A percentile compares a stretch with the other conserved stretches of the same genome.
Evolutionary conservation across 2,113 vertebrate genomes (phyloP).

Genomic region (Oncorhynchus nerka): DNA sequence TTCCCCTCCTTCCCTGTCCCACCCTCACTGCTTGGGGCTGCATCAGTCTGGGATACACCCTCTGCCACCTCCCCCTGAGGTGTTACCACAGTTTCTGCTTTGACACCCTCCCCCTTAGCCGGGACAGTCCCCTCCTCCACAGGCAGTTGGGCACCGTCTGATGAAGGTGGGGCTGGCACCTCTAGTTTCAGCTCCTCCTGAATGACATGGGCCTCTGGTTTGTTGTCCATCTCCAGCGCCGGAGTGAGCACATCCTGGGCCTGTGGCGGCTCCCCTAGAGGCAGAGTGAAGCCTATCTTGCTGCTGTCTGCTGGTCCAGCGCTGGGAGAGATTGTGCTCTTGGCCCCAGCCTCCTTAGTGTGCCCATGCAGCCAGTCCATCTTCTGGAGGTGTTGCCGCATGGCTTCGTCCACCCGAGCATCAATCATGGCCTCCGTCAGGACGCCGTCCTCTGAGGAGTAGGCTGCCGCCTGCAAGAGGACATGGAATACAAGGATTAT

Average conservation of each 20-base stretch:
- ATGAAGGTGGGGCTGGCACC: not conserved
- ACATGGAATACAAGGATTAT: not conserved
- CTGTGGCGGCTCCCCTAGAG: conserved; percentile 38
- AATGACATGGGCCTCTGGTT: not conserved
- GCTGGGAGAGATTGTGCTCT: conserved; percentile 26
- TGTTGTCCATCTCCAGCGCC: conserved; percentile 7
- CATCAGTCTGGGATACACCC: conserved; percentile 26
- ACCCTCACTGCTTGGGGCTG: conserved; percentile 9
- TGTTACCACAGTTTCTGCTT: conserved; percentile 16
- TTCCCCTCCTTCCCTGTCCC: conserved; percentile 33
- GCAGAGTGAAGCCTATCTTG: conserved; percentile 67
- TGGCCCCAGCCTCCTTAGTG: conserved; percentile 43
- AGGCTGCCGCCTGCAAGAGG: conserved; percentile 84
- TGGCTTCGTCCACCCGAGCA: conserved; percentile 81
- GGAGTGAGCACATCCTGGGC: conserved; percentile 52
- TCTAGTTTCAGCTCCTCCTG: conserved; percentile 7
- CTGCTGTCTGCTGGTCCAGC: conserved; percentile 13
- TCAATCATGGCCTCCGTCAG: conserved; percentile 95
- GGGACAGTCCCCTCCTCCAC: not conserved
- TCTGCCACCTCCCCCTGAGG: not conserved
- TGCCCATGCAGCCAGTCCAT: conserved; percentile 85
- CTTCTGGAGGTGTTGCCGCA: conserved; percentile 92
- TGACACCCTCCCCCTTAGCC: conserved; percentile 26
- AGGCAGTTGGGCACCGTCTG: conserved; percentile 1
- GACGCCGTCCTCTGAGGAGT: conserved; percentile 88